Evolutionary conservation across 2,797 vertebrate genomes (phyloP).

Genomic region (Eulemur rubriventer): DNA sequence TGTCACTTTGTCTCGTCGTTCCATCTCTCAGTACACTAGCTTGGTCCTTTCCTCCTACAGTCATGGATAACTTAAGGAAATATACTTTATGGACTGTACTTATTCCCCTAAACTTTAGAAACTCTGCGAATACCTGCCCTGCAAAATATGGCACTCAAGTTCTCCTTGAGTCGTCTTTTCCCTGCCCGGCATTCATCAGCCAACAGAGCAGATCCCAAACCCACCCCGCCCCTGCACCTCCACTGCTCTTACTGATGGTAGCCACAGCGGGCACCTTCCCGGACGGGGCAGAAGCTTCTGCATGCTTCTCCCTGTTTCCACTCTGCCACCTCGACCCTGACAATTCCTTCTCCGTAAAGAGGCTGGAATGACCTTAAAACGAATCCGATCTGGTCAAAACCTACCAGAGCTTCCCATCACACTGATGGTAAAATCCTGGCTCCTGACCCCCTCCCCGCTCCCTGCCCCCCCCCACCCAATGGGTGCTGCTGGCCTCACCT

Average conservation of each 20-base stretch:
- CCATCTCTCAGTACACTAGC: background rate
- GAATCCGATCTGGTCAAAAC: background rate
- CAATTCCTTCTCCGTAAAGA: background rate
- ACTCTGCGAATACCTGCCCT: background rate
- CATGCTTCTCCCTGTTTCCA: background rate
- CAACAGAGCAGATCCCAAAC: background rate
- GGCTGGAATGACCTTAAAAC: background rate
- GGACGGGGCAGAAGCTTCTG: background rate
- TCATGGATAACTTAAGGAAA: background rate
- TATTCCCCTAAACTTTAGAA: background rate
- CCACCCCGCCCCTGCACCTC: background rate
- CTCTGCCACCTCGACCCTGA: background rate
- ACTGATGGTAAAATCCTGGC: background rate
- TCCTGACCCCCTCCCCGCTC: no score
- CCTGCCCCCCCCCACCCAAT: background rate
- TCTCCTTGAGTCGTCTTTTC: background rate
- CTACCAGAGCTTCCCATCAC: background rate
- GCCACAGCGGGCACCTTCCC: accelerated
- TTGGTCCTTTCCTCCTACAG: background rate
- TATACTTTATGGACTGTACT: background rate
- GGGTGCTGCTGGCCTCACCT: no score
- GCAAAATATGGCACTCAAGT: background rate
- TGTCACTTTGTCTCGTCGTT: background rate
- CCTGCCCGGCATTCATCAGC: background rate
- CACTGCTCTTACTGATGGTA: background rate